Conservation (phyloP, 2,113 vertebrate genomes). For the Cottus gobio region DNA sequence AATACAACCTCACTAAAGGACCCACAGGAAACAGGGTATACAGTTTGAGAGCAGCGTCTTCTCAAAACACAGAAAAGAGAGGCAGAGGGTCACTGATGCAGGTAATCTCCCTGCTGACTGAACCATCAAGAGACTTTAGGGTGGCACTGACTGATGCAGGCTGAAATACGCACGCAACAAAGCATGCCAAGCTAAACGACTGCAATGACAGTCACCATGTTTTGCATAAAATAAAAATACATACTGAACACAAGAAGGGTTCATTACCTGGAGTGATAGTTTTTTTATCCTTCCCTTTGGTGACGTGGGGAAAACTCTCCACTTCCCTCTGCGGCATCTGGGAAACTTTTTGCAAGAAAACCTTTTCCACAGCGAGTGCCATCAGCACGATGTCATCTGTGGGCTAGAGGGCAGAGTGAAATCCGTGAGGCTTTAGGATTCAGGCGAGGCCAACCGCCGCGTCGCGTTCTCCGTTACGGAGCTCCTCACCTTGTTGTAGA, state of each 20-base stretch:
- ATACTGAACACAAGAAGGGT: neutral
- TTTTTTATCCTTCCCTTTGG: slow-evolving; percentile 91
- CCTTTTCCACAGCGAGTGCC: slow-evolving; percentile 97
- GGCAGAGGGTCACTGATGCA: slow-evolving; percentile 7
- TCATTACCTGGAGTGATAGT: slow-evolving; percentile 82
- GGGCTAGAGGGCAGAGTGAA: slow-evolving; percentile 81
- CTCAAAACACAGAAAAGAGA: neutral
- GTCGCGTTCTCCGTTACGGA: neutral
- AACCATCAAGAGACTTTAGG: neutral
- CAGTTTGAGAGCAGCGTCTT: neutral
- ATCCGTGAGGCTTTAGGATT: neutral
- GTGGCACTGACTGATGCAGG: neutral
- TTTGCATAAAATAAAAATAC: neutral
- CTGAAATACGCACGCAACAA: neutral
- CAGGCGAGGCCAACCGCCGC: accelerated
- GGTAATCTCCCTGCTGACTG: slow-evolving; percentile 2
- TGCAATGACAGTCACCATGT: neutral
- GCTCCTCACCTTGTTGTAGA: slow-evolving; percentile 94
- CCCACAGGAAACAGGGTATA: neutral
- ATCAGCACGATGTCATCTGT: slow-evolving; percentile 99
- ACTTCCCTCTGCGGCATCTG: slow-evolving; percentile 93
- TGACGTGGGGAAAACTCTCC: slow-evolving; percentile 87
- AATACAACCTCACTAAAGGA: neutral
- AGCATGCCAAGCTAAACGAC: neutral
- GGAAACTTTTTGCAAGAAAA: slow-evolving; percentile 95